Base-by-base conservation (phyloP, 2,888 invertebrate species). In the Ectropis crepuscularia region DNA sequence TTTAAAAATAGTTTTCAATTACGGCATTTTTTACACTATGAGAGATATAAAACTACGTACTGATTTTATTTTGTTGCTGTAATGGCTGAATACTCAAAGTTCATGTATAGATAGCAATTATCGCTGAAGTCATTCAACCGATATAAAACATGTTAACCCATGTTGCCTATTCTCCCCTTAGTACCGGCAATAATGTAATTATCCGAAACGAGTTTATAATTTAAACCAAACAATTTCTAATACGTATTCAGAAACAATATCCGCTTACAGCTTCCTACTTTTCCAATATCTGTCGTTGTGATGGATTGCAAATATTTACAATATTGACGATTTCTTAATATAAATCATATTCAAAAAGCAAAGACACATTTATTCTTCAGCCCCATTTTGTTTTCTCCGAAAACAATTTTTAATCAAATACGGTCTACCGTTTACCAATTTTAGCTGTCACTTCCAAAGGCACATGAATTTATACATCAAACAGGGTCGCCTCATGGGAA, bases 401-500 rank as follows among this genome's bases (percentile, higher is more conserved):
- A 42, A 41, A 53, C 41, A 42, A 42, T 53, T 36, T 12, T 12
- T 38, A 10, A 38, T 46, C 38, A 43, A 37, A 46, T 46, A 39
- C 9, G n/a, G 42, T 12, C 43, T 5, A 6, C 36, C 46, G 0
- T n/a, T 46, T 39, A 55, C 37, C 54, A 45, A 46, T 38, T 55
- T 45, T 39, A 9, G 61, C 39, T 36, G 61, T 55, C 55, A 46
- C 49, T 55, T 55, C n/a, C 51, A 61, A 41, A 51, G 36, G 11
- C 45, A 12, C 55, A 28, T 50, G 63, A 57, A 62, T 65, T 65
- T 59, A 47, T 58, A 68, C 63, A 66, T 69, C 63, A 68, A 69
- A 67, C 57, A 58, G 53, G 78, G 81, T 81, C 76, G 82, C 81
- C 85, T 78, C 88, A 83, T 88, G 90, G 88, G 89, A 89, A 86